Conservation (phyloP, 2,888 invertebrate genomes). For the Aphidius colemani region DNA sequence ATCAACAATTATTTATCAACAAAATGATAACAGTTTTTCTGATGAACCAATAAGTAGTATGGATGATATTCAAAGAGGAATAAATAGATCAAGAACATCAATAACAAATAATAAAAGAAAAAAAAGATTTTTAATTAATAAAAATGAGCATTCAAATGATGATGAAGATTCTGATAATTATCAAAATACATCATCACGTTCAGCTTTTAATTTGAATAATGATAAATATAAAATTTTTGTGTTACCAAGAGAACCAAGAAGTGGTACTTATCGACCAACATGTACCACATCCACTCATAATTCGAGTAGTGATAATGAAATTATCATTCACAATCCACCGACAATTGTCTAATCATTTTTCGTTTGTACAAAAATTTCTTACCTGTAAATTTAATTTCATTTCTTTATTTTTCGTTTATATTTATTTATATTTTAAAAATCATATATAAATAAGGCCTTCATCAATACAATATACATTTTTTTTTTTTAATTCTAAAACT, state of each 20-base stretch:
- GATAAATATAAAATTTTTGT: slow-evolving; percentile 39
- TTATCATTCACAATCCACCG: neutral
- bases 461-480: neutral
- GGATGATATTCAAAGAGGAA: slow-evolving; percentile 16
- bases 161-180: slow-evolving; percentile 59
- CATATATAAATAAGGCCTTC: neutral
- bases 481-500: neutral
- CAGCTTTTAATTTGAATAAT: slow-evolving; percentile 24
- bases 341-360: slow-evolving; percentile 15
- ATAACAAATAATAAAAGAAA: slow-evolving; percentile 48
- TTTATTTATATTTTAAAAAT: neutral
- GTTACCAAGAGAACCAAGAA: slow-evolving; percentile 47
- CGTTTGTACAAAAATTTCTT: neutral
- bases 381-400: neutral
- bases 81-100: slow-evolving; percentile 41
- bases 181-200: slow-evolving; percentile 24
- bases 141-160: slow-evolving; percentile 57
- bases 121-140: slow-evolving; percentile 57
- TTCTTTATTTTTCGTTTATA: neutral
- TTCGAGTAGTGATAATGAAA: neutral
- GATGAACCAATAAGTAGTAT: slow-evolving; percentile 32
- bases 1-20: too few species aligned
- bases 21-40: slow-evolving; percentile 30
- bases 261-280: slow-evolving; percentile 42
- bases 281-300: slow-evolving; percentile 14